Evolutionary conservation across 53 echinoderm and acorn worm genomes (phyloP), one percentile per base, ranked within the genome.

Genomic region (Paelopatides confundens): DNA sequence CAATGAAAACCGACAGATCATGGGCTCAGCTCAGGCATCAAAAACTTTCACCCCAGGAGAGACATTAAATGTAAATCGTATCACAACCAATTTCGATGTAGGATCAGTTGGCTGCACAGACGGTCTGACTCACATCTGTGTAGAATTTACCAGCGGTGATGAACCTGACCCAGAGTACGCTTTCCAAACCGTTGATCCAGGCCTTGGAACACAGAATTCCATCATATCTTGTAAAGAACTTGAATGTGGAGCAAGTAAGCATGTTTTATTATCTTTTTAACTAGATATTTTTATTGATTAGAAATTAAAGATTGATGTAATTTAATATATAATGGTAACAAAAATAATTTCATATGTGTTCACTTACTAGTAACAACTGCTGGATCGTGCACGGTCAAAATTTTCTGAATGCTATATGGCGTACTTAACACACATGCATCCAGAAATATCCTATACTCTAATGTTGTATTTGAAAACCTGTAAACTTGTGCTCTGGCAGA

Each of bases 81-180:
- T 91, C 31, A 14, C 71, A 27, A 90, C 90, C 12, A 69, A 91
- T 62, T 96, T 96, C 88, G 94, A 96, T 71, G 88, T 96, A 1
- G 96, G 96, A n/a, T 87, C 93, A 1, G 82, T 96, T 6, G 96
- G 96, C 35, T 96, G 96, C 47, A 90, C 89, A 12, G 89, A 92
- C 21, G 90, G 82, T 14, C 67, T 81, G 30, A 85, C 79, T 10
- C 94, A 94, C 84, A 36, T 96, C 38, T 96, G 96, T 69, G 85
- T 94, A 13, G 96, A 96, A 70, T 96, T 96, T 65, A 95, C 96
- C 69, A 93, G 90, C 36, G 96, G 96, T 47, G 91, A 93, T 74
- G 81, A 77, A 34, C 91, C 96, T 5, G 78, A 91, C 53, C 96
- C 96, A 17, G 94, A 95, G 36, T 96, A 79, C 84, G 63, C 79